Base-by-base conservation (phyloP, 2,888 invertebrate species). In the Candidula unifasciata region DNA sequence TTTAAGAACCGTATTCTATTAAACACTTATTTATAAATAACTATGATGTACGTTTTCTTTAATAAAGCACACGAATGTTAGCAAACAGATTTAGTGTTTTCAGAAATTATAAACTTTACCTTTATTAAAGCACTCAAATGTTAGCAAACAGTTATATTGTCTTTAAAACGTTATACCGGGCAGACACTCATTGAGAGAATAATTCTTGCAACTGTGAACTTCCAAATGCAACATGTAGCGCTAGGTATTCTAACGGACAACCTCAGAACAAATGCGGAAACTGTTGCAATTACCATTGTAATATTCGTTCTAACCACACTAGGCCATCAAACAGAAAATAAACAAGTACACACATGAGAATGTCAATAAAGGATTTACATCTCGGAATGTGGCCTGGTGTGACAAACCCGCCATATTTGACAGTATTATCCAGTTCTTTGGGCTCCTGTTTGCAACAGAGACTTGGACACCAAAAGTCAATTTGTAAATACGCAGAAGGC, bases 401-500 rank as follows among this genome's bases (percentile, higher is more conserved):
- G 27, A 21, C 16, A 74, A 74, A 30, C 52, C 54, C 18, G 27
- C 30, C 54, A 74, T 2, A 21, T 74, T 74, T 74, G 74, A 30
- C 54, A 74, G 74, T 13, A 74, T 74, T 74, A 74, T 8, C 54
- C 30, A 54, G 3, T 54, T 24, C 54, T 74, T 74, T 30, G 16
- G 3, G n/a, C 30, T 54, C 54, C 54, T 52, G 52, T 74, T 74
- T 6, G 54, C 16, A 68, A 54, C 73, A n/a, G n/a, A 54, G 74
- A 74, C 54, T 18, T 5, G 54, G 30, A 13, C 54, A 27, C n/a
- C 21, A 1, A 21, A 30, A 10, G 21, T 54, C 16, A 74, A 74
- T 30, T 52, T 54, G 33, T 52, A 73, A 74, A 74, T 54, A 74
- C 52, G 54, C 74, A 74, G 5, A 52, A 3, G 30, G 21, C 33